Percentiles rank a stretch among this genome's conserved stretches.
Evolutionary conservation across 2,888 invertebrate genomes (phyloP).

Genomic region (Habrosyne pyritoides): DNA sequence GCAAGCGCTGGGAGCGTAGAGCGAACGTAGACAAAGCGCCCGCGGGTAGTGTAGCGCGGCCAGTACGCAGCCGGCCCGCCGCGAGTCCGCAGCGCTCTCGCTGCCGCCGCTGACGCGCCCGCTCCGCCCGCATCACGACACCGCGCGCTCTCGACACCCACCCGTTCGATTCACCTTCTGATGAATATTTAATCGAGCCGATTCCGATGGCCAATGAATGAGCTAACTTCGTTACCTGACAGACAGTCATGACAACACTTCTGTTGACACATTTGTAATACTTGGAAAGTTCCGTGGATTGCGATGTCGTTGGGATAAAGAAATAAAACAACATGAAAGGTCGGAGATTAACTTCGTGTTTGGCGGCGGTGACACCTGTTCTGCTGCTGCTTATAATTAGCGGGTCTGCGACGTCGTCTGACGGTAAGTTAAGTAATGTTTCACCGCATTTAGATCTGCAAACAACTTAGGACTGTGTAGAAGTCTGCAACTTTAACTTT

Average conservation of each 20-base stretch:
- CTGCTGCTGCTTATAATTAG: conserved; percentile 59
- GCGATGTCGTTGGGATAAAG: conserved; percentile 68
- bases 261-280: conserved; percentile 60
- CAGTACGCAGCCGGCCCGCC: conserved; percentile 63
- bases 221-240: conserved; percentile 58
- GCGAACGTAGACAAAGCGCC: conserved; percentile 41
- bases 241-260: conserved; percentile 61
- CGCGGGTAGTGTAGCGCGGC: conserved; percentile 54
- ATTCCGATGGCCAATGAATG: conserved; percentile 71
- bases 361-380: conserved; percentile 51
- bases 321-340: conserved; percentile 66
- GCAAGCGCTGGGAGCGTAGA: conserved; percentile 73
- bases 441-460: conserved; percentile 12
- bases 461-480: background rate
- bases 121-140: conserved; percentile 38
- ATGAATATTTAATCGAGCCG: conserved; percentile 76
- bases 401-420: conserved; percentile 60
- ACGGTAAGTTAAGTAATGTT: conserved; percentile 62
- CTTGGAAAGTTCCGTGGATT: conserved; percentile 60
- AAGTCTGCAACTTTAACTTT: background rate
- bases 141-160: conserved; percentile 37
- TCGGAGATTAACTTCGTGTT: conserved; percentile 58
- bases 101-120: conserved; percentile 42
- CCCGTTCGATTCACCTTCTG: conserved; percentile 61
- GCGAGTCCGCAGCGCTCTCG: conserved; percentile 50